A percentile compares a stretch with the other conserved stretches of the same genome.
Evolutionary conservation across 2,797 vertebrate species (phyloP).

Genomic region (Hipposideros larvatus): DNA sequence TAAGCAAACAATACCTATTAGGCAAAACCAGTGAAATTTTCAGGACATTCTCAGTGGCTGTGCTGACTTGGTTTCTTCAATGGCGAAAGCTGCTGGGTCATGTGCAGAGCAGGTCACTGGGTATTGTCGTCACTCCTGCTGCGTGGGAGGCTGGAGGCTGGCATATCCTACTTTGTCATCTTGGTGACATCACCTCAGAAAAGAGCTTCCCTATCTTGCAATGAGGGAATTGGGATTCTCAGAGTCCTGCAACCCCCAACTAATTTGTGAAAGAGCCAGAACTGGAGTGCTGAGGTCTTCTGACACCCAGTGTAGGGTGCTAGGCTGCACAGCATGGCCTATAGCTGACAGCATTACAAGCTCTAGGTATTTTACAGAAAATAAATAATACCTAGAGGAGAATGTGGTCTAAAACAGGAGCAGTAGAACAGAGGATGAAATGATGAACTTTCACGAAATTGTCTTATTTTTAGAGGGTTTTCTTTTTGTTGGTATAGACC

Average conservation of each 20-base stretch:
- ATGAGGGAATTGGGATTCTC: background rate
- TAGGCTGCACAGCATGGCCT: background rate
- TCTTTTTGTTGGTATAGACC: background rate
- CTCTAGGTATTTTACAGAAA: background rate
- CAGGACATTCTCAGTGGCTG: background rate
- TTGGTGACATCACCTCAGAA: background rate
- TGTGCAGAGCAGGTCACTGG: background rate
- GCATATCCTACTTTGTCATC: background rate
- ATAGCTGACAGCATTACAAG: background rate
- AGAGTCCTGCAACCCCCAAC: background rate
- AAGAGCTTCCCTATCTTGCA: constrained; percentile 25
- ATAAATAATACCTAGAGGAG: background rate
- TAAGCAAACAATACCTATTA: background rate
- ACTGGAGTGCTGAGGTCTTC: background rate
- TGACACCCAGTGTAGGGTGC: background rate
- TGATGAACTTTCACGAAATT: background rate
- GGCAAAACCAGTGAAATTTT: background rate
- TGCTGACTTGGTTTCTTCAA: background rate
- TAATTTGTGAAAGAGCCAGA: background rate
- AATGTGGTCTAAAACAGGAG: background rate
- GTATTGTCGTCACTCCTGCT: background rate
- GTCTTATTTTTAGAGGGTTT: background rate
- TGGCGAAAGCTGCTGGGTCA: background rate
- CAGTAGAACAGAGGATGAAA: background rate
- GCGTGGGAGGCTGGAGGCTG: background rate